These are phyloP conservation scores for Branchinecta sandiegonensis DNA, from an alignment of 2,888 invertebrate genomes.

Conservation along the genomic window DNA sequence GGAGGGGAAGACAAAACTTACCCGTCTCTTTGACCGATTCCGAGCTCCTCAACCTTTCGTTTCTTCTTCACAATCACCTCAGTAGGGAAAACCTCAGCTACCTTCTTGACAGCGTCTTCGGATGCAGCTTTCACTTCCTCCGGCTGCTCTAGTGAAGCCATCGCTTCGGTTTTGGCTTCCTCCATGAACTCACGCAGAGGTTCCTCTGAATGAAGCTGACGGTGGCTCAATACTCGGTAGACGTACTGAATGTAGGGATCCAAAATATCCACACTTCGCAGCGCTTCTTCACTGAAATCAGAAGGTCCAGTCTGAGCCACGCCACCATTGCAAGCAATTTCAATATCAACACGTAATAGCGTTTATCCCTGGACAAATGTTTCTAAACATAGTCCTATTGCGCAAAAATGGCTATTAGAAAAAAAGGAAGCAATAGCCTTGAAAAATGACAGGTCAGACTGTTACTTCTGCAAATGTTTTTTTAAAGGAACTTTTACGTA, in stretches of 20 bases:
- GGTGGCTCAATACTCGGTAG: not conserved
- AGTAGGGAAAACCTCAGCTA: not conserved
- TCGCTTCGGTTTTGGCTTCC: not conserved
- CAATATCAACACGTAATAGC: too few species aligned
- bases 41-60: not conserved
- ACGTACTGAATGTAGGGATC: conserved; percentile 9
- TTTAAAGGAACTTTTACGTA: too few species aligned
- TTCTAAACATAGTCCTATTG: too few species aligned
- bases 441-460: too few species aligned
- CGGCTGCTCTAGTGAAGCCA: not conserved
- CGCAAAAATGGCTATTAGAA: too few species aligned
- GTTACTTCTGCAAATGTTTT: too few species aligned
- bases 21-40: not conserved
- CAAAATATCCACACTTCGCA: not conserved
- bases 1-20: not conserved
- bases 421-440: too few species aligned
- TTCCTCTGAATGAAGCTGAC: not conserved
- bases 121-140: not conserved
- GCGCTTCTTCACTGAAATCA: too few species aligned
- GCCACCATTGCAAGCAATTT: too few species aligned
- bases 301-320: too few species aligned
- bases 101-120: not conserved
- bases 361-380: too few species aligned
- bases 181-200: conserved; percentile 1
- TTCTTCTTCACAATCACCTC: not conserved